Evolutionary conservation across 2,888 invertebrate genomes (phyloP), one percentile per base, ranked within the genome.

Genomic region (Meloe dianella): DNA sequence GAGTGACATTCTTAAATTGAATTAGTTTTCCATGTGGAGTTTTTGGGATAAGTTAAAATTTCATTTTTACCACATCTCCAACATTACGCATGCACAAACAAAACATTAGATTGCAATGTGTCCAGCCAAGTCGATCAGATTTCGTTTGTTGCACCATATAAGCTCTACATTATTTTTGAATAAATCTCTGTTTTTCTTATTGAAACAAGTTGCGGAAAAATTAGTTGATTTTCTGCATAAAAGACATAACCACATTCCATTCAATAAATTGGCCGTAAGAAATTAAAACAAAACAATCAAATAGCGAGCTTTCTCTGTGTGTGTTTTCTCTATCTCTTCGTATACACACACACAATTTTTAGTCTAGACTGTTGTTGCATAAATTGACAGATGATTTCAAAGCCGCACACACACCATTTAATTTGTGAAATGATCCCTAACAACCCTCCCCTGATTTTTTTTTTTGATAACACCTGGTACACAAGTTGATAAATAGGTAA

Each of bases 201-300:
- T n/a, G n/a, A n/a, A n/a, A 38, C 32, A 38, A 14, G 5, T 14
- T 17, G 41, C 10, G 17, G 41, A 41, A 41, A 41, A 41, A 41
- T n/a, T 41, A 1, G 41, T 41, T 17, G 41, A 38, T 38, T 38
- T 38, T 38, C 38, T 38, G 38, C 38, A 38, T 38, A 14, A 38
- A 38, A 38, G 38, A n/a, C 41, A 41, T n/a, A n/a, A n/a, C 41
- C 41, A 17, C 41, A 41, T 41, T 41, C 41, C 41, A 41, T 41
- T 41, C 7, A 5, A 41, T 41, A 41, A 41, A 41, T 41, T 41
- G 17, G 1, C 41, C 41, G 17, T n/a, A 41, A 41, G 17, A 17
- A 41, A 17, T 17, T 8, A n/a, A 4, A 8, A 41, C 41, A 41
- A 17, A n/a, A n/a, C 5, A 41, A 41, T 17, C n/a, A 41, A 35